Percentiles rank a stretch among this genome's conserved stretches.
phyloP scores from a whole-genome alignment of 2,113 vertebrate genomes.

The Passer montanus region DNA sequence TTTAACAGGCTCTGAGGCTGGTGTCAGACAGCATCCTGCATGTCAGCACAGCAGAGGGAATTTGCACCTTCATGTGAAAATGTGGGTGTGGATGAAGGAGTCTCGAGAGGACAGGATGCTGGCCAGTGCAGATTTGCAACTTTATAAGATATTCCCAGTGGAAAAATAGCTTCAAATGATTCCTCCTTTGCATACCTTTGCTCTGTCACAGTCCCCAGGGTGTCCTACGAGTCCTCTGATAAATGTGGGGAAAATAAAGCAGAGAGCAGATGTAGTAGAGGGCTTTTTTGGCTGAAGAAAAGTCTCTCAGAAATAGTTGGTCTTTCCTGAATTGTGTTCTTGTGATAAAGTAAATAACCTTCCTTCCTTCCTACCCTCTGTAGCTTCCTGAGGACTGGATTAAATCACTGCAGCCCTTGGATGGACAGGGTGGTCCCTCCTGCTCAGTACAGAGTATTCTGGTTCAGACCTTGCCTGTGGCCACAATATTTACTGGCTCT shows the following conservation, averaged over 20 bases:
- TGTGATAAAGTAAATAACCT: not conserved
- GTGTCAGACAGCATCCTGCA: not conserved
- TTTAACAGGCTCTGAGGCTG: not conserved
- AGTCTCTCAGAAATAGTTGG: not conserved
- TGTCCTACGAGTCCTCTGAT: not conserved
- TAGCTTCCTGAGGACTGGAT: not conserved
- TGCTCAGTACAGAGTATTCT: not conserved
- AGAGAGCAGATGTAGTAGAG: not conserved
- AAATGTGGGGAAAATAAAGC: not conserved
- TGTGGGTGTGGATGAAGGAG: not conserved
- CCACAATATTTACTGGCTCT: not conserved
- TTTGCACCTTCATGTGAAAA: not conserved
- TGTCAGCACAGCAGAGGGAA: not conserved
- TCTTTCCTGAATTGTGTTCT: not conserved
- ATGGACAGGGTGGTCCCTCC: not conserved
- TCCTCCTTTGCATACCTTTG: not conserved
- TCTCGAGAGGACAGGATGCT: not conserved
- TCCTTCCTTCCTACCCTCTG: not conserved
- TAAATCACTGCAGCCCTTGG: not conserved
- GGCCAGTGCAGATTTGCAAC: not conserved
- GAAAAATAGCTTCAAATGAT: not conserved
- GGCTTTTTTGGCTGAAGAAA: not conserved
- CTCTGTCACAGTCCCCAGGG: rapidly evolving
- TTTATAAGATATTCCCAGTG: not conserved
- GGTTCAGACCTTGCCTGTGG: not conserved